Evolutionary conservation across 2,888 invertebrate species (phyloP), one percentile per base, ranked within the genome.

Genomic region (Dorcus parallelipipedus): DNA sequence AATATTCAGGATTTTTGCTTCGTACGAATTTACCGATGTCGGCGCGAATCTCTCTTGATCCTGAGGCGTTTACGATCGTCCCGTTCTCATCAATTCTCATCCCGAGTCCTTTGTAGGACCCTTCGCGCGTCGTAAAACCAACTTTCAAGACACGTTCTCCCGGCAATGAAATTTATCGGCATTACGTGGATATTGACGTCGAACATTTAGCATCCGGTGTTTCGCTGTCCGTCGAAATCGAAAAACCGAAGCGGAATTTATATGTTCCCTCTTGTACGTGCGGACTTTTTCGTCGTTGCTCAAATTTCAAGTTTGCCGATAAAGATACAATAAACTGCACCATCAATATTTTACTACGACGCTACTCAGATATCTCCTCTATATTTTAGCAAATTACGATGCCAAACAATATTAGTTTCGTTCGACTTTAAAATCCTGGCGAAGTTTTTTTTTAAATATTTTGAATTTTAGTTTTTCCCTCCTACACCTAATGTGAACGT

Each of bases 161-260:
- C 71, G 68, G 72, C 75, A 74, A 76, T 77, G 75, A 76, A 77
- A 76, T 76, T 76, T 77, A 76, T 76, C 71, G 74, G 73, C 72
- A 76, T 75, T 77, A 76, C 76, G 75, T 75, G 75, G 74, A 75
- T 76, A 76, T 76, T 74, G 74, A 71, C 61, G 62, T 61, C 65
- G 63, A 66, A 65, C 65, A 66, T 67, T 66, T 66, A 67, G 67
- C 64, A 62, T 59, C 59, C 54, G 59, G 62, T 62, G 61, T 52
- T 60, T 47, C 49, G 45, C 39, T 52, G 23, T 41, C 54, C 55
- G 9, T 54, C 54, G 42, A 42, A 42, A 42, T 14, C 17, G 42
- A 42, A 9, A 42, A 10, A 14, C 42, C 17, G 42, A 10, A 42
- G 42, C 42, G 17, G 10, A 42, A 17, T 14, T 10, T 42, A 42